These are phyloP conservation scores for Caenorhabditis sp. DNA, from an alignment of 2,888 invertebrate genomes.

Conservation along the genomic window DNA sequence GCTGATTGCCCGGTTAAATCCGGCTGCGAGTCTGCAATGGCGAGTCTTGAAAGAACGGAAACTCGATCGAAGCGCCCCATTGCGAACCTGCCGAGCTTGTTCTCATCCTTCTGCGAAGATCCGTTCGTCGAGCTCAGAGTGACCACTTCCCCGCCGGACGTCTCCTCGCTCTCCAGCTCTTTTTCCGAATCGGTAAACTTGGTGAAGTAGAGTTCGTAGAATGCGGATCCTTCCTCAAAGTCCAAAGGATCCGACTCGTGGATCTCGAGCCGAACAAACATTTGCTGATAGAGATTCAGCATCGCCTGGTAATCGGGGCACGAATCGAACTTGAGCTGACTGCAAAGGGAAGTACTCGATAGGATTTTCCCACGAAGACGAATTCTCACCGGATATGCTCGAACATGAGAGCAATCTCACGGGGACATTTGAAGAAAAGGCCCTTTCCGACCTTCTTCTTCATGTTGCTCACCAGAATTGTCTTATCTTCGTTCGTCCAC, in stretches of 20 bases:
- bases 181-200: slow-evolving; percentile 37
- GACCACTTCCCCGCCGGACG: slow-evolving; percentile 1
- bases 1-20: slow-evolving; percentile 38
- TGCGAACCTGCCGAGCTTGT: neutral
- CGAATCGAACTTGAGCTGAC: slow-evolving; percentile 48
- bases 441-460: slow-evolving; percentile 50
- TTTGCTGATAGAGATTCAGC: slow-evolving; percentile 40
- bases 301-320: slow-evolving; percentile 60
- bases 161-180: slow-evolving; percentile 1
- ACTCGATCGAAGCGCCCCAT: neutral
- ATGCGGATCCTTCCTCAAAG: slow-evolving; percentile 56
- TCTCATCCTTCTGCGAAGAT: neutral
- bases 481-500: slow-evolving; percentile 56
- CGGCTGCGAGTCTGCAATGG: slow-evolving; percentile 47
- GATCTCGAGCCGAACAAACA: slow-evolving; percentile 39
- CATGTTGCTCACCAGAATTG: slow-evolving; percentile 35
- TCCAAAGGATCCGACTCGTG: slow-evolving; percentile 49
- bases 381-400: slow-evolving; percentile 56
- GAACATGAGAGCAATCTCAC: slow-evolving; percentile 54
- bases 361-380: neutral
- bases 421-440: slow-evolving; percentile 60
- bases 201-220: slow-evolving; percentile 31
- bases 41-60: no score
- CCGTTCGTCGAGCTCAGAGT: slow-evolving; percentile 9
- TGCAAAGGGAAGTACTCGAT: neutral